Evolutionary conservation across 2,113 vertebrate genomes (phyloP).

Genomic region (Lucifuga dentata): DNA sequence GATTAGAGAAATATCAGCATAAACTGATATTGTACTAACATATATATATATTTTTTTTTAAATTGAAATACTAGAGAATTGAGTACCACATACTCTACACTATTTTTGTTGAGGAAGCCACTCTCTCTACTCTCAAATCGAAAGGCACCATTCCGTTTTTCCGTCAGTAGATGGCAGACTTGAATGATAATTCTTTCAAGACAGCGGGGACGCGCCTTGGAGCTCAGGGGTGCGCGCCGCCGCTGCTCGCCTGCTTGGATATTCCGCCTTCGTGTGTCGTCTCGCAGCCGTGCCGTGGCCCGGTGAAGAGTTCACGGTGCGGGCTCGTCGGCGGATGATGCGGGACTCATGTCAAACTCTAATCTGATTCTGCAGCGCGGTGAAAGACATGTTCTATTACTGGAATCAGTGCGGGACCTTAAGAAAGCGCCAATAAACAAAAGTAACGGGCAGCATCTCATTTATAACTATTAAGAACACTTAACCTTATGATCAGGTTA

Average conservation of each 20-base stretch:
- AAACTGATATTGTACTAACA: too few species aligned
- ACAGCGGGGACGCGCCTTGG: constrained; percentile 3
- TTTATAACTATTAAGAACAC: constrained; percentile 84
- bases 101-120: background rate
- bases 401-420: constrained; percentile 58
- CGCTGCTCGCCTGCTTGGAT: constrained; percentile 16
- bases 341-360: constrained; percentile 68
- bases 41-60: too few species aligned
- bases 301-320: constrained; percentile 82
- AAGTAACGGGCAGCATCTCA: constrained; percentile 67
- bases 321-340: constrained; percentile 71
- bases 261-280: constrained; percentile 32
- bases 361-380: constrained; percentile 73
- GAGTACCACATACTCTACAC: background rate
- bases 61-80: too few species aligned
- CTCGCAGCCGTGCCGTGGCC: constrained; percentile 47
- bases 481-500: constrained; percentile 79
- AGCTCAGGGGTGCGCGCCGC: constrained; percentile 32
- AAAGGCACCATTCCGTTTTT: constrained; percentile 7
- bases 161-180: constrained; percentile 77
- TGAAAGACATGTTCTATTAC: constrained; percentile 72
- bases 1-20: too few species aligned
- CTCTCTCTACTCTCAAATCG: background rate
- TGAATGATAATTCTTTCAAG: constrained; percentile 62
- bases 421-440: constrained; percentile 79